Percentiles rank a stretch among this genome's conserved stretches.
phyloP scores from a whole-genome alignment of 1,140 invertebrate genomes.

The Lordiphosa clarofinis region DNA sequence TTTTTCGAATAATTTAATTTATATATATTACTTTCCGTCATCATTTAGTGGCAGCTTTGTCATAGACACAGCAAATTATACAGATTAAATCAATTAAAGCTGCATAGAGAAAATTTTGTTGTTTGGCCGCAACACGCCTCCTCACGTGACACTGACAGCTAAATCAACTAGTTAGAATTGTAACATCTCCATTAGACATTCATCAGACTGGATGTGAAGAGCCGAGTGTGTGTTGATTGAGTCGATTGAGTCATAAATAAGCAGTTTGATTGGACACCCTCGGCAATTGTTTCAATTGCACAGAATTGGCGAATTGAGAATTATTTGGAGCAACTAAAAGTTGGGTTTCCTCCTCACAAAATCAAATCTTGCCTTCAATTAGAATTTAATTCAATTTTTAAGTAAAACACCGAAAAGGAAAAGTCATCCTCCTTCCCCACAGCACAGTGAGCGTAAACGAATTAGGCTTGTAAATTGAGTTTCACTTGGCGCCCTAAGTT shows the following conservation, averaged over 20 bases:
- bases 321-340: no score
- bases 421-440: no score
- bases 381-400: constrained; percentile 7
- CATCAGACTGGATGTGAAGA: not conserved
- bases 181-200: constrained; percentile 1
- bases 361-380: not conserved
- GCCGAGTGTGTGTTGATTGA: not conserved
- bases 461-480: constrained; percentile 55
- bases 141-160: constrained; percentile 9
- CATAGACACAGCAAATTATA: constrained; percentile 17
- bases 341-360: no score
- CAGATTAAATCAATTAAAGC: constrained; percentile 40
- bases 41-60: constrained; percentile 25
- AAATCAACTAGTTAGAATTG: not conserved
- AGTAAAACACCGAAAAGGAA: not conserved
- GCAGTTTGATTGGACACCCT: no score
- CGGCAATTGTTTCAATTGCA: no score
- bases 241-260: no score
- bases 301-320: no score
- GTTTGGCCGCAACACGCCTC: constrained; percentile 10
- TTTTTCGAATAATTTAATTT: no score
- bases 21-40: not conserved
- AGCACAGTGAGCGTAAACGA: constrained; percentile 43
- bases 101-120: constrained; percentile 21
- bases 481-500: constrained; percentile 24